Conservation (phyloP, 2,113 vertebrate species). For the Phoxinus phoxinus region DNA sequence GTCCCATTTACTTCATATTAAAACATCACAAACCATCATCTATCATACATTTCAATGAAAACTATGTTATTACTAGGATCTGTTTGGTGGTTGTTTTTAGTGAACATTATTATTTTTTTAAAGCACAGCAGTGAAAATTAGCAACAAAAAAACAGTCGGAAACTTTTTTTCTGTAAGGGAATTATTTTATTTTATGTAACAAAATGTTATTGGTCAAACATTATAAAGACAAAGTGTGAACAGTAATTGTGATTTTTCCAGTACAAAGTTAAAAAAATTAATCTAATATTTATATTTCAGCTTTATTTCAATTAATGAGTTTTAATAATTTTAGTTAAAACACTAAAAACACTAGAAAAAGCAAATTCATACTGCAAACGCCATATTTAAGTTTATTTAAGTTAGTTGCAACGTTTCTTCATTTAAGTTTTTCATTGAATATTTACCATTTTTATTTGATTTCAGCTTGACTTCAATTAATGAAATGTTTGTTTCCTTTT, state of each 20-base stretch:
- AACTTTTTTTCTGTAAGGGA: neutral
- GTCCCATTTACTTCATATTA: neutral
- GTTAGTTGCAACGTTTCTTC: no score
- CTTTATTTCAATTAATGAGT: neutral
- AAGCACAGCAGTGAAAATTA: no score
- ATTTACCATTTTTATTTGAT: neutral
- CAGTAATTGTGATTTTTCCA: no score
- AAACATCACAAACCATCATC: neutral
- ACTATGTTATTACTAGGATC: neutral
- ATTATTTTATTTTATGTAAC: neutral
- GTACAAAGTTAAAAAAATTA: no score
- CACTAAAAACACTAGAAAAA: neutral
- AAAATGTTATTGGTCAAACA: no score
- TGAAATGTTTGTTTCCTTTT: neutral
- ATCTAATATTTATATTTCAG: neutral
- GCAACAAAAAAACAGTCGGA: neutral
- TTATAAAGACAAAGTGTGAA: no score
- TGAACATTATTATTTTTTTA: neutral
- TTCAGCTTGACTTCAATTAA: neutral
- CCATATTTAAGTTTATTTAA: neutral
- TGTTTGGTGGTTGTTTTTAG: neutral
- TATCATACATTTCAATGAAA: neutral
- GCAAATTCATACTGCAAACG: neutral
- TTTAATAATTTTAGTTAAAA: neutral
- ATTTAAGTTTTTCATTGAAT: neutral